These are phyloP conservation scores for Monopis laevigella DNA, from an alignment of 2,888 invertebrate genomes.

Conservation along the genomic window DNA sequence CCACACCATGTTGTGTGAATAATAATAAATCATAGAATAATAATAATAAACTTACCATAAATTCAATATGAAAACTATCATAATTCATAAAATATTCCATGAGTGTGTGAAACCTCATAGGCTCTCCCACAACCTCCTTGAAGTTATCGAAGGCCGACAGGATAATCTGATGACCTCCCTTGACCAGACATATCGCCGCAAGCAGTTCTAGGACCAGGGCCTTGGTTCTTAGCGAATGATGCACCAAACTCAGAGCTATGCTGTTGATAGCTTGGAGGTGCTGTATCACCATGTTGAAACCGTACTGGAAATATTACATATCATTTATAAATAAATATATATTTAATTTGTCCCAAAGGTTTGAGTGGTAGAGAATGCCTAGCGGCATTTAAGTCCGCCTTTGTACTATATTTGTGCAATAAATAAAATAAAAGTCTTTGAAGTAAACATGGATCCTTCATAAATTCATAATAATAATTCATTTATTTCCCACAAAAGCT, in stretches of 20 bases:
- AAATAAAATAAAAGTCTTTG: no score
- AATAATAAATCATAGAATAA: neutral
- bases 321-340: neutral
- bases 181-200: conserved; percentile 98
- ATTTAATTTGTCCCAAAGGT: neutral
- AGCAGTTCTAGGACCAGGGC: conserved; percentile 95
- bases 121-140: conserved; percentile 86
- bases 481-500: no score
- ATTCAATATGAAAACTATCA: conserved; percentile 97
- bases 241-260: conserved; percentile 95
- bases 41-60: conserved; percentile 78
- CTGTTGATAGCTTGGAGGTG: conserved; percentile 98
- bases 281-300: conserved; percentile 98
- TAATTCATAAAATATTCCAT: conserved; percentile 98
- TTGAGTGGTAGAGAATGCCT: neutral
- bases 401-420: no score
- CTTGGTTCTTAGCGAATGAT: conserved; percentile 96
- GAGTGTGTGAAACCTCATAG: conserved; percentile 94
- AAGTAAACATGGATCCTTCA: no score
- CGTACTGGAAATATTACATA: conserved; percentile 77
- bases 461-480: no score
- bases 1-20: no score
- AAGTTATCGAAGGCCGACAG: conserved; percentile 97
- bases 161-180: conserved; percentile 99
- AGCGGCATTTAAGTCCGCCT: no score